Percentiles rank a stretch among this genome's conserved stretches.
phyloP scores from a whole-genome alignment of 2,113 vertebrate species.

The Sialia sialis region DNA sequence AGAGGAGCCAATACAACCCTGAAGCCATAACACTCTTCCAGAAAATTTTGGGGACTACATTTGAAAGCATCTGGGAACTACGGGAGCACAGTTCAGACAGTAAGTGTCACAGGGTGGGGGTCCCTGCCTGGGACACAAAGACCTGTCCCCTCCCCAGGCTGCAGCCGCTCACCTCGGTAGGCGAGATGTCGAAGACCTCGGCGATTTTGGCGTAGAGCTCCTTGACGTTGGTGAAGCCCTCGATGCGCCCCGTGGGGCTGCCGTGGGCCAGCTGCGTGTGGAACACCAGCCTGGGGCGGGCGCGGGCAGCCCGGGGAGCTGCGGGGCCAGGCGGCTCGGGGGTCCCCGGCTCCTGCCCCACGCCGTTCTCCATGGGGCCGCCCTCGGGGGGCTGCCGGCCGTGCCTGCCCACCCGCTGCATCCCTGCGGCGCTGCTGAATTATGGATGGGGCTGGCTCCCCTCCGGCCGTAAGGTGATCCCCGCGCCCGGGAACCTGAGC shows the following conservation, averaged over 20 bases:
- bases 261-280: constrained; percentile 96
- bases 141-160: accelerated
- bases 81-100: accelerated
- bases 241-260: constrained; percentile 90
- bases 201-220: constrained; percentile 97
- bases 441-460: constrained; percentile 73
- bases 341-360: constrained; percentile 55
- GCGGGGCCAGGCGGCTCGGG: constrained; percentile 33
- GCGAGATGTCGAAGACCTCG: constrained; percentile 91
- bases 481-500: constrained; percentile 69
- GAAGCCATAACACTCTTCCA: not conserved
- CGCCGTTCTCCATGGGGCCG: constrained; percentile 71
- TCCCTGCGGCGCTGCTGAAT: constrained; percentile 72
- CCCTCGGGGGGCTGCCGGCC: constrained; percentile 50
- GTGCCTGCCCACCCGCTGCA: constrained; percentile 57
- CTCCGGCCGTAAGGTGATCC: constrained; percentile 70
- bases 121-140: not conserved
- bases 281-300: constrained; percentile 86
- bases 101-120: accelerated
- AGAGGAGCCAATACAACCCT: not conserved
- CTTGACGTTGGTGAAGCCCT: constrained; percentile 96
- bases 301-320: constrained; percentile 41
- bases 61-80: not conserved
- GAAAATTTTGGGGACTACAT: not conserved
- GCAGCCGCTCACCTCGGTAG: constrained; percentile 84